A percentile compares a stretch with the other conserved stretches of the same genome.
phyloP scores from a whole-genome alignment of 2,888 invertebrate genomes.

The Hymenopus coronatus region DNA sequence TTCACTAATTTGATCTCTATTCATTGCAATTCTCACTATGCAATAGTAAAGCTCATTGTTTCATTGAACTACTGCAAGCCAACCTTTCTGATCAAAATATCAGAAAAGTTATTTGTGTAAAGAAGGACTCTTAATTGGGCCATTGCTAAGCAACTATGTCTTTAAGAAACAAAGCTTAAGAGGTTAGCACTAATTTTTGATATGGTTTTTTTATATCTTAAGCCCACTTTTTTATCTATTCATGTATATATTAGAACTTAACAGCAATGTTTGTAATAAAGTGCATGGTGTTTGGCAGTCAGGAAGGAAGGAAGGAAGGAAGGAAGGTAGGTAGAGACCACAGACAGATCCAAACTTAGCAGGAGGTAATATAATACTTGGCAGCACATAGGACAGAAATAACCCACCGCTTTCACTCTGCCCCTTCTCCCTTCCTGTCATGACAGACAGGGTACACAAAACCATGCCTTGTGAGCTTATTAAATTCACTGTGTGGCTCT shows the following conservation, averaged over 20 bases:
- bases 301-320: background rate
- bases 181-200: background rate
- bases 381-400: constrained; percentile 51
- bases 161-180: background rate
- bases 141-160: background rate
- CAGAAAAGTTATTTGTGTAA: no score
- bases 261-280: background rate
- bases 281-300: background rate
- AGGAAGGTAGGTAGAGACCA: background rate
- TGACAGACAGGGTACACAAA: constrained; percentile 8
- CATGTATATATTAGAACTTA: background rate
- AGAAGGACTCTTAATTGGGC: no score
- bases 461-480: background rate
- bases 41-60: no score
- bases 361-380: constrained; percentile 55
- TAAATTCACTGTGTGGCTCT: background rate
- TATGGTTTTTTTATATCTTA: background rate
- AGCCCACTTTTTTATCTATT: background rate
- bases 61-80: no score
- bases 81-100: no score
- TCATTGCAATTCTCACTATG: no score
- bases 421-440: background rate
- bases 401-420: constrained; percentile 40
- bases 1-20: no score
- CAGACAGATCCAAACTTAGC: constrained; percentile 52